A percentile compares a stretch with the other conserved stretches of the same genome.
phyloP scores from a whole-genome alignment of 2,888 invertebrate species.

The Hirtodrosophila histrioides region DNA sequence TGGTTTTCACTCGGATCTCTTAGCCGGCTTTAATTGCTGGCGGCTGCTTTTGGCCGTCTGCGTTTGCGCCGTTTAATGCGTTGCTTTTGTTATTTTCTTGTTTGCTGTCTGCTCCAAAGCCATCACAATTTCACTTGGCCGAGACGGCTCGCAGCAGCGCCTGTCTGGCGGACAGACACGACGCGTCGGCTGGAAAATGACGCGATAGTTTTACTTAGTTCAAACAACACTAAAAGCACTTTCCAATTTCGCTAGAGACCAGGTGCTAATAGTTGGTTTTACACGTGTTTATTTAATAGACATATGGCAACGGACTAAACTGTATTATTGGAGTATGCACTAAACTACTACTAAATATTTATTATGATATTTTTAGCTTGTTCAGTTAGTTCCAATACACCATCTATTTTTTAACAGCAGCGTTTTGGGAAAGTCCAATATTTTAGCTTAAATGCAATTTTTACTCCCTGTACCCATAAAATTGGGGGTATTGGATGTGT shows the following conservation, averaged over 20 bases:
- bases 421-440: no score
- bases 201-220: slow-evolving; percentile 23
- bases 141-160: slow-evolving; percentile 19
- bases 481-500: no score
- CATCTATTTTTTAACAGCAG: no score
- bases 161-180: slow-evolving; percentile 4
- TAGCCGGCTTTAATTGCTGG: slow-evolving; percentile 54
- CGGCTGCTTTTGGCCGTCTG: slow-evolving; percentile 36
- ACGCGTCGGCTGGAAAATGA: slow-evolving; percentile 19
- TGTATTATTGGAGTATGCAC: background rate
- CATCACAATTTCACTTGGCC: slow-evolving; percentile 66
- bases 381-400: no score
- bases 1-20: slow-evolving; percentile 45
- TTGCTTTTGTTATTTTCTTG: slow-evolving; percentile 20
- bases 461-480: no score
- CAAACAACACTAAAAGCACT: slow-evolving; percentile 57
- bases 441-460: no score
- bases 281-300: slow-evolving; percentile 20
- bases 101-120: slow-evolving; percentile 58
- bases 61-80: slow-evolving; percentile 40
- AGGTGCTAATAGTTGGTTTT: slow-evolving; percentile 24
- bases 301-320: slow-evolving; percentile 4
- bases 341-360: background rate
- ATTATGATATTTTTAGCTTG: no score
- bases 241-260: slow-evolving; percentile 45